Evolutionary conservation across 2,888 invertebrate species (phyloP), one percentile per base, ranked within the genome.

Genomic region (Sarcophaga caerulescens): DNA sequence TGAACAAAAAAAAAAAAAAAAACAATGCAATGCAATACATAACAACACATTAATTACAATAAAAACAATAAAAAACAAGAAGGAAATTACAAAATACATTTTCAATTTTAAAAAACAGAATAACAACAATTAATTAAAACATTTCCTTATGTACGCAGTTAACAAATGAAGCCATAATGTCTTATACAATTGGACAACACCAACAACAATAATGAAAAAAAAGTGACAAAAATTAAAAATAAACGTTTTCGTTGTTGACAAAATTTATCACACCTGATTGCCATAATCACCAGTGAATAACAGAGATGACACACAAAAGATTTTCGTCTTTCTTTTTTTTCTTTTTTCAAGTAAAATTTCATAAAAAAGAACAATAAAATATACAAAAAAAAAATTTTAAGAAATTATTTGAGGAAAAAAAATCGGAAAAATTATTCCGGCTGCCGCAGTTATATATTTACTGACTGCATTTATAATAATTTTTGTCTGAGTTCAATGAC

Each of bases 271-370:
- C 83, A 84, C 85, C 85, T 83, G 73, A 83, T 74, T 76, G 73
- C 63, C 59, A 62, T 59, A 73, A 47, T 75, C 14, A 11, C 52
- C 62, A 66, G 52, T 52, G 52, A 60, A 62, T 19, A 65, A 57
- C 35, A 52, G 17, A 70, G 47, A 78, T 86, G 84, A 84, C 84
- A 86, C 78, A 86, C 81, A 81, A 86, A 84, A 78, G 80, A 74
- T 21, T 70, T 14, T 17, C 35, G 14, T 60, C 60, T 81, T 79
- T 73, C 68, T 14, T 3, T 12, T 70, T 19, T 25, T 2, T 10
- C 3, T 19, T 70, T 19, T 52, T 2, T 10, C 21, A 70, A 62
- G 23, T 10, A 35, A 35, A 35, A 35, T 8, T 10, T 45, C 17
- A 23, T 68, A 52, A 19, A 59, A 25, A 3, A 14, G 44, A 59